Percentiles rank a stretch among this genome's conserved stretches.
These are phyloP conservation scores for Python bivittatus DNA, from an alignment of 2,113 vertebrate species.

Conservation along the genomic window DNA sequence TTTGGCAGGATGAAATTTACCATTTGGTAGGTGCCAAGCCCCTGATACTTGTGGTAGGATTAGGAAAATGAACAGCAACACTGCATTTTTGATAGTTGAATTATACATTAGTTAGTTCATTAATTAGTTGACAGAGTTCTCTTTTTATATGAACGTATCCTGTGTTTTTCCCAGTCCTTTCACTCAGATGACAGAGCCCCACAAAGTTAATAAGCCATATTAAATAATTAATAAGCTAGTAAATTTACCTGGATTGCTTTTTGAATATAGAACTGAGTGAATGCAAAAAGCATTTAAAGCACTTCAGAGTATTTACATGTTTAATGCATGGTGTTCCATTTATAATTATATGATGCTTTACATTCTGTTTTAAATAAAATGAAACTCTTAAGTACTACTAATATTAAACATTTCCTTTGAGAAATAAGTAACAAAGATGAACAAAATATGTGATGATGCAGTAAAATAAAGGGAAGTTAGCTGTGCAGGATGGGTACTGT, in stretches of 20 bases:
- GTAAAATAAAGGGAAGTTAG: neutral
- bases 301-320: constrained; percentile 21
- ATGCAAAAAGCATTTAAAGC: neutral
- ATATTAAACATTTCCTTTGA: neutral
- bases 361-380: constrained; percentile 7
- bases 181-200: neutral
- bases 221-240: too few species aligned
- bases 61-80: neutral
- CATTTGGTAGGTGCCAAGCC: neutral
- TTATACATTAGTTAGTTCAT: neutral
- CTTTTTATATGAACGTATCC: neutral
- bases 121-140: neutral
- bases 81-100: neutral
- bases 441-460: neutral
- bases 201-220: neutral
- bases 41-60: neutral
- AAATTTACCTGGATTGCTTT: constrained; percentile 20
- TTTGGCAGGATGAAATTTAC: neutral
- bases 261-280: constrained; percentile 44
- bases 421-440: neutral
- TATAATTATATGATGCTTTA: constrained; percentile 39
- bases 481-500: neutral
- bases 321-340: neutral
- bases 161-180: neutral
- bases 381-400: neutral